Percentiles rank a stretch among this genome's conserved stretches.
These are phyloP conservation scores for Nyctereutes procyonoides DNA, from an alignment of 2,113 vertebrate genomes.

Conservation along the genomic window DNA sequence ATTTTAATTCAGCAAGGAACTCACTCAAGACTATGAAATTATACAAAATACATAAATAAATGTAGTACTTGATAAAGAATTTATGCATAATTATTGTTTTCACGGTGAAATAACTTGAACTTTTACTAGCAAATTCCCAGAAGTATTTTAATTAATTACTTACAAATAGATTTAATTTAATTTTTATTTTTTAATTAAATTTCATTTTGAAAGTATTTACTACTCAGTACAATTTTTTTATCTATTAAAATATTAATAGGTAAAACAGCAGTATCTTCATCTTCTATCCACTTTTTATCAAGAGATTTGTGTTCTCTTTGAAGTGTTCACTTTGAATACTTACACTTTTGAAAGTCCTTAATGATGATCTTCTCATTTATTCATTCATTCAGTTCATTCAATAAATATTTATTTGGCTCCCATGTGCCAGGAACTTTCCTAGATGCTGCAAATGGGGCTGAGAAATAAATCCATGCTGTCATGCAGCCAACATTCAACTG, in stretches of 20 bases:
- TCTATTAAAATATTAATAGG: neutral
- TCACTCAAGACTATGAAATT: conserved; percentile 1
- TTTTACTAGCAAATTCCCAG: neutral
- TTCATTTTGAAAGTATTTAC: neutral
- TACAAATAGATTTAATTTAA: neutral
- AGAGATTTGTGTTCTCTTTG: neutral
- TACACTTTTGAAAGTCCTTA: neutral
- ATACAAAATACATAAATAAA: neutral
- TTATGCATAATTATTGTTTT: neutral
- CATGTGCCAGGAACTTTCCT: neutral
- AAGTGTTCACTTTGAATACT: neutral
- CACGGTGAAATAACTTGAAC: neutral
- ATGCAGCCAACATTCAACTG: neutral
- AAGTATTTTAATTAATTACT: neutral
- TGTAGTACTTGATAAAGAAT: neutral
- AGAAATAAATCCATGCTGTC: neutral
- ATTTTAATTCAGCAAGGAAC: neutral
- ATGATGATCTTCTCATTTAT: neutral
- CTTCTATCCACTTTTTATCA: neutral
- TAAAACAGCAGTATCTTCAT: neutral
- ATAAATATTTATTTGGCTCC: neutral
- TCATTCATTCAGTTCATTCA: neutral
- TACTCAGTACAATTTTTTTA: neutral
- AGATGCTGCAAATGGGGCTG: neutral
- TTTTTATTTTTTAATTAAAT: neutral